These are phyloP conservation scores for Apis cerana DNA, from an alignment of 1,140 invertebrate genomes.

Conservation along the genomic window DNA sequence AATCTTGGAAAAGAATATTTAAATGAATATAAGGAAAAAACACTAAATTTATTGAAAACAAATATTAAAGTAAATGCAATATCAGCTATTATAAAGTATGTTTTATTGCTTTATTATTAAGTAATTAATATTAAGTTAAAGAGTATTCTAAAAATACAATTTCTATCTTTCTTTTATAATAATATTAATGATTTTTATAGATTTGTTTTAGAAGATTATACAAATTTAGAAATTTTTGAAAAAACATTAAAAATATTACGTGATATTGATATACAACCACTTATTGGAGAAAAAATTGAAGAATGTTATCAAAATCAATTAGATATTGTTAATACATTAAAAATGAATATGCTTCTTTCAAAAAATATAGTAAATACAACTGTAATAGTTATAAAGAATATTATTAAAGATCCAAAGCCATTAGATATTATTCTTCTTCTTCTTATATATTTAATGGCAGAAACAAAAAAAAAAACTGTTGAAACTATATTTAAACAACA, in stretches of 20 bases:
- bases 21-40: constrained; percentile 70
- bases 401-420: constrained; percentile 68
- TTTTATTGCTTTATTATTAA: neutral
- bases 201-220: constrained; percentile 71
- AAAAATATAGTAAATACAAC: constrained; percentile 68
- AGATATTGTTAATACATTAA: constrained; percentile 69
- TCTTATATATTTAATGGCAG: constrained; percentile 61
- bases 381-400: constrained; percentile 63
- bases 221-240: constrained; percentile 60
- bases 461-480: constrained; percentile 68
- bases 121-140: neutral
- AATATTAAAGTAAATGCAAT: constrained; percentile 64
- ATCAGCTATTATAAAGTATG: constrained; percentile 72
- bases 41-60: constrained; percentile 70
- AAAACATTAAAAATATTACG: constrained; percentile 72
- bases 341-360: constrained; percentile 66
- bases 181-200: constrained; percentile 55
- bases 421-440: constrained; percentile 75
- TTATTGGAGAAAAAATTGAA: constrained; percentile 65
- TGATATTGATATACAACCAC: constrained; percentile 71
- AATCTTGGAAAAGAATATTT: constrained; percentile 73
- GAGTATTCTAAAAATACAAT: neutral
- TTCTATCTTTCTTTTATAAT: constrained; percentile 22
- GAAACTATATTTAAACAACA: constrained; percentile 70
- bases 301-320: constrained; percentile 74